These are phyloP conservation scores for Ethmia dodecea DNA, from an alignment of 2,888 invertebrate genomes.

Conservation along the genomic window DNA sequence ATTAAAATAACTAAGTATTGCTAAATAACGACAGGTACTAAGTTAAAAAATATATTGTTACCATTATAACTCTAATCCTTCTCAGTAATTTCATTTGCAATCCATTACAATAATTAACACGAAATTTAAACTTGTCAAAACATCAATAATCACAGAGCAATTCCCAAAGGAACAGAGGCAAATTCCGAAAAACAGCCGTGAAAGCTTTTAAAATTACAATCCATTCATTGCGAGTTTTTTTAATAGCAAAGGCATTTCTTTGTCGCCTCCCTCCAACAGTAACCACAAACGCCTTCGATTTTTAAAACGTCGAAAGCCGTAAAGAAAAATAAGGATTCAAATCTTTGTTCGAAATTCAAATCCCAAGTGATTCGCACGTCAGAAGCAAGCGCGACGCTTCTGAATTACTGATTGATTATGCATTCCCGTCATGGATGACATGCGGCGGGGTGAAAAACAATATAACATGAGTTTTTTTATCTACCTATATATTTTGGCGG, in stretches of 20 bases:
- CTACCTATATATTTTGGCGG: slow-evolving; percentile 18
- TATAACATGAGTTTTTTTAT: slow-evolving; percentile 22
- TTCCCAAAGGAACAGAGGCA: slow-evolving; percentile 46
- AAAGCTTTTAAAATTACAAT: slow-evolving; percentile 73
- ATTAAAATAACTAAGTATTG: too few species aligned
- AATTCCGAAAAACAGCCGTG: slow-evolving; percentile 58
- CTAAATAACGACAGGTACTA: too few species aligned
- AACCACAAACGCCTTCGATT: slow-evolving; percentile 44
- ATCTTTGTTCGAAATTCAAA: slow-evolving; percentile 62
- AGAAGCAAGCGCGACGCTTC: slow-evolving; percentile 46
- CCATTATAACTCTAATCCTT: too few species aligned
- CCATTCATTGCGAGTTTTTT: slow-evolving; percentile 53
- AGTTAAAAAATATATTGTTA: too few species aligned
- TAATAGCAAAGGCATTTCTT: slow-evolving; percentile 37
- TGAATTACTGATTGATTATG: slow-evolving; percentile 75
- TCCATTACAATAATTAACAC: slow-evolving; percentile 50
- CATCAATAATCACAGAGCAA: slow-evolving; percentile 59
- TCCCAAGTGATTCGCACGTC: slow-evolving; percentile 62
- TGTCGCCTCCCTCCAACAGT: slow-evolving; percentile 55
- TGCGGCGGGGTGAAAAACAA: slow-evolving; percentile 48
- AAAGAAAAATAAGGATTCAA: slow-evolving; percentile 52
- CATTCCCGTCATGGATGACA: slow-evolving; percentile 63
- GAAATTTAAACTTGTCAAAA: slow-evolving; percentile 59
- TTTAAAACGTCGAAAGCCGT: slow-evolving; percentile 34
- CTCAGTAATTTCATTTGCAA: too few species aligned